Conservation (phyloP, 2,888 invertebrate genomes). For the Pachymerium ferrugineum region DNA sequence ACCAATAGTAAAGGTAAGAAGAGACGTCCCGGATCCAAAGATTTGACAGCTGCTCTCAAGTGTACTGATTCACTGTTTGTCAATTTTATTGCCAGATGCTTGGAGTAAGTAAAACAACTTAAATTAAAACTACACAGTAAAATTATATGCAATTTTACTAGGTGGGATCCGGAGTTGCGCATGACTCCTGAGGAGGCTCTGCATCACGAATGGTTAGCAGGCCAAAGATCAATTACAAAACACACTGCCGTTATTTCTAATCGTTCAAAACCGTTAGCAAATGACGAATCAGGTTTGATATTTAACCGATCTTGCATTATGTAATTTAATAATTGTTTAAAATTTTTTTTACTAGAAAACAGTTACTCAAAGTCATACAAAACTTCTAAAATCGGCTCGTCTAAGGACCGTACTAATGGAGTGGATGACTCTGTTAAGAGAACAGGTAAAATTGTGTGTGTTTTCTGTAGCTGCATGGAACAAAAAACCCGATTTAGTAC, state of each 20-base stretch:
- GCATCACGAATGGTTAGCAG: slow-evolving; percentile 73
- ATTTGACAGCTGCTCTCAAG: slow-evolving; percentile 71
- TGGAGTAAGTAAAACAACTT: slow-evolving; percentile 64
- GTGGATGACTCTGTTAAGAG: slow-evolving; percentile 4
- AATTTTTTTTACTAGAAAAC: slow-evolving; percentile 28
- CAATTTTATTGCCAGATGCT: slow-evolving; percentile 81
- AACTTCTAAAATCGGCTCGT: slow-evolving; percentile 1
- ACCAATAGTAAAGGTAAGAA: slow-evolving; percentile 92
- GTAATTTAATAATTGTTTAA: not conserved
- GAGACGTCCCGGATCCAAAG: slow-evolving; percentile 77
- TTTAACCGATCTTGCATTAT: not conserved
- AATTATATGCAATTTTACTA: slow-evolving; percentile 45
- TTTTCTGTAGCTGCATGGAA: no score
- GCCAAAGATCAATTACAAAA: slow-evolving; percentile 31
- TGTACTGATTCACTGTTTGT: slow-evolving; percentile 83
- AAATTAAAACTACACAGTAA: not conserved
- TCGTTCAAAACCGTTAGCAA: not conserved
- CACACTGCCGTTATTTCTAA: slow-evolving; percentile 24
- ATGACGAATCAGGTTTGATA: slow-evolving; percentile 1
- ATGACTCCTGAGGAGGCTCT: slow-evolving; percentile 88
- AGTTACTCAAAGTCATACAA: slow-evolving; percentile 1
- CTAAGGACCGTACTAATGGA: not conserved
- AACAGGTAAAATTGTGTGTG: not conserved
- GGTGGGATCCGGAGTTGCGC: slow-evolving; percentile 87
- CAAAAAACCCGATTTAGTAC: no score